Base-by-base conservation (phyloP, 2,888 invertebrate species). In the Orthosia incerta region DNA sequence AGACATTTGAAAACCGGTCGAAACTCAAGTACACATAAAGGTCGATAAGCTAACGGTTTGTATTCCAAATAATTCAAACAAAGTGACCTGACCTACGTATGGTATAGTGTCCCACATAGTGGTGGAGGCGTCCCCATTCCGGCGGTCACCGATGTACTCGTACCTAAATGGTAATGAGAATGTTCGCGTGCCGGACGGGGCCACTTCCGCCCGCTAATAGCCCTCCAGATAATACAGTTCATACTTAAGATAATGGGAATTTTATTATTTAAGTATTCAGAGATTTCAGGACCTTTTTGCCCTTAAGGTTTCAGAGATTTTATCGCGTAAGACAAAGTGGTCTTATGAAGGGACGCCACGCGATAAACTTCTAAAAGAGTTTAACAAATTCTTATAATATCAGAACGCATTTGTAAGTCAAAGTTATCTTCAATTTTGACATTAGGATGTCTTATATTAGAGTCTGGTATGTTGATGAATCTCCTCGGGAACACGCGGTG, bases 201-300 rank as follows among this genome's bases (percentile, higher is more conserved):
- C 78, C 86, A 81, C 85, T 89, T 89, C 91, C 90, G 89, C 73
- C 83, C 71, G 74, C 79, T 86, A 86, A 87, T 88, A 81, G 67
- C 66, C 85, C 88, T 81, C 80, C 76, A 82, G 85, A 87, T 88
- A 87, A 82, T 79, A 70, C 77, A 76, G 77, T 69, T 71, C 61
- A n/a, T 76, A 79, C 63, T 86, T 79, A 71, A 86, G 80, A 81
- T 79, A 79, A 81, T 76, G 69, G 62, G 23, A 74, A 61, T 75
- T 85, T 74, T 84, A 86, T 84, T 84, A 56, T 83, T 26, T 75
- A 69, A 73, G 53, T 66, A 70, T 80, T 69, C 48, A 48, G 64
- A 63, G 53, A 72, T 72, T 75, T 73, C 46, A 61, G 72, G 61
- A 66, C 66, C 67, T 73, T 75, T 73, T 76, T 73, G 74, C 56